A percentile compares a stretch with the other conserved stretches of the same genome.
These are phyloP conservation scores for Alces alces DNA, from an alignment of 2,113 vertebrate species.

Conservation along the genomic window DNA sequence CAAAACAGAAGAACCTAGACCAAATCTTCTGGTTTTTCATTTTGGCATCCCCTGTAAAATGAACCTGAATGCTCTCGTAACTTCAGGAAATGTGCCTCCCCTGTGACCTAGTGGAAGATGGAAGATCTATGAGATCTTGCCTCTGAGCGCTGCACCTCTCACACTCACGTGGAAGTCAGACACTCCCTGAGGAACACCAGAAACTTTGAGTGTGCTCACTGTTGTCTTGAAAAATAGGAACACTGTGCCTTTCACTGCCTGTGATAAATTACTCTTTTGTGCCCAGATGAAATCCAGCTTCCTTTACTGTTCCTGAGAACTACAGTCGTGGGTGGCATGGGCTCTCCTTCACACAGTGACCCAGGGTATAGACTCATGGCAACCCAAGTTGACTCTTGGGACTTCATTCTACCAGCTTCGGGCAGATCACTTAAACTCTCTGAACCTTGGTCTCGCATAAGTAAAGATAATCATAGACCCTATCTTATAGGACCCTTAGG, in stretches of 20 bases:
- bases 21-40: background rate
- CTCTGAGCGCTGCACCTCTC: background rate
- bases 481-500: background rate
- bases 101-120: background rate
- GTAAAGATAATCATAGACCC: background rate
- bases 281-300: background rate
- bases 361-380: fast-evolving
- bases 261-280: background rate
- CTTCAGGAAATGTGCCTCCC: background rate
- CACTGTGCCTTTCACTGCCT: background rate
- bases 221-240: background rate
- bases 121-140: background rate
- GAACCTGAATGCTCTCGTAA: background rate
- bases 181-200: background rate
- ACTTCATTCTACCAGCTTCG: background rate
- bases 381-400: background rate
- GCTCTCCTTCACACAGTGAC: background rate
- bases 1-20: background rate
- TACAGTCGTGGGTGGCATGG: background rate
- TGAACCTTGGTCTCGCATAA: background rate
- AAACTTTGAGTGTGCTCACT: fast-evolving
- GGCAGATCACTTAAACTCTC: background rate
- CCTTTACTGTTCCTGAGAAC: background rate
- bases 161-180: background rate
- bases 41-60: background rate